phyloP scores from a whole-genome alignment of 2,797 vertebrate genomes.

The Catharus ustulatus region DNA sequence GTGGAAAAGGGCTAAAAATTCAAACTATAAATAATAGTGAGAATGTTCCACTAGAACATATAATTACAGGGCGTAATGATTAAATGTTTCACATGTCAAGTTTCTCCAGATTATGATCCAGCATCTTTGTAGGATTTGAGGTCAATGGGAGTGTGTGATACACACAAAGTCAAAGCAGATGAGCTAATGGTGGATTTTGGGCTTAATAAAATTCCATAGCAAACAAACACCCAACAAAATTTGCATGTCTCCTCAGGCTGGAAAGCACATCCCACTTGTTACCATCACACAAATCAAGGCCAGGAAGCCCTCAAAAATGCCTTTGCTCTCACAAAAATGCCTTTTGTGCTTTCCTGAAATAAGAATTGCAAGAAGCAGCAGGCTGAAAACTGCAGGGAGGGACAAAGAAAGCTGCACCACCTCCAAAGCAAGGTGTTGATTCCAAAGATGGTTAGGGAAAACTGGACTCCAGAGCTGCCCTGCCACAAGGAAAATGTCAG shows the following conservation, averaged over 20 bases:
- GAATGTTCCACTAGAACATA: neutral
- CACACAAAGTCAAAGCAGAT: neutral
- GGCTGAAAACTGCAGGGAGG: neutral
- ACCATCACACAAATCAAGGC: conserved; percentile 77
- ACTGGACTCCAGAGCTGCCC: neutral
- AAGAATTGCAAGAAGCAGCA: neutral
- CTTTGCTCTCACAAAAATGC: neutral
- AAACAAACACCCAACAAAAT: conserved; percentile 73
- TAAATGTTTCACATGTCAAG: neutral
- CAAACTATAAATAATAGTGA: neutral
- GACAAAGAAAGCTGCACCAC: neutral
- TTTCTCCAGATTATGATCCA: neutral
- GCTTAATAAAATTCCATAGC: neutral
- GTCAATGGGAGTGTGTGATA: neutral
- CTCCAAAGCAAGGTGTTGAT: neutral
- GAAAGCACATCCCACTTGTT: conserved; percentile 79
- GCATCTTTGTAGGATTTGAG: neutral
- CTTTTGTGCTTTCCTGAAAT: neutral
- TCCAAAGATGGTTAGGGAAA: neutral
- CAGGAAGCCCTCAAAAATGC: conserved; percentile 68
- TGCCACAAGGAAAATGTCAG: neutral
- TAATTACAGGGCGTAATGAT: neutral
- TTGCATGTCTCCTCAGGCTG: conserved; percentile 78
- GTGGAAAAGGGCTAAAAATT: neutral
- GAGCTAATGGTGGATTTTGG: neutral